Evolutionary conservation across 2,113 vertebrate species (phyloP).

Genomic region (Acrocephalus kingi): DNA sequence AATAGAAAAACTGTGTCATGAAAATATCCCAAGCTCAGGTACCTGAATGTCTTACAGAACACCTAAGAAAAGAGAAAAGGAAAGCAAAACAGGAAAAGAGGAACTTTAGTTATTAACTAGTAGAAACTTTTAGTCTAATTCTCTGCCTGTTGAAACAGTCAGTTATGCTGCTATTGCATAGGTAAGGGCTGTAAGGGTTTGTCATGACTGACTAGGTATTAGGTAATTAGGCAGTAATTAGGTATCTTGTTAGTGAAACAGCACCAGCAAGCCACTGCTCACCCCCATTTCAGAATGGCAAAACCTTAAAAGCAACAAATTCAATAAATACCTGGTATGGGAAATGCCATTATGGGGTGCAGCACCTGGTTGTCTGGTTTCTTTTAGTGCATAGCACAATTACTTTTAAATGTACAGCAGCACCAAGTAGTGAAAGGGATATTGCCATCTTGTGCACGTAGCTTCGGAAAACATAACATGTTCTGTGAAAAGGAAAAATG

Average conservation of each 20-base stretch:
- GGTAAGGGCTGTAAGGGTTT: background rate
- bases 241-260: background rate
- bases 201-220: background rate
- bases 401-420: background rate
- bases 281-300: background rate
- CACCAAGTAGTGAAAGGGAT: background rate
- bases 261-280: background rate
- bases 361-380: background rate
- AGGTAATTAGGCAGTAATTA: background rate
- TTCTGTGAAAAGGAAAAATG: constrained; percentile 27
- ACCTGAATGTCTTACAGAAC: background rate
- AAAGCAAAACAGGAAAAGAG: background rate
- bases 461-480: background rate
- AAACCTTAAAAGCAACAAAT: background rate
- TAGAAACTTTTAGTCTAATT: background rate
- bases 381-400: background rate
- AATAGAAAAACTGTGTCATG: background rate
- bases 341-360: background rate
- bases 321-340: background rate
- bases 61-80: background rate
- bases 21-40: background rate
- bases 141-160: background rate
- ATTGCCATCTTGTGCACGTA: background rate
- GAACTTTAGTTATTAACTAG: background rate
- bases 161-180: background rate